Base-by-base conservation (phyloP, 1,140 invertebrate species). In the Lysiphlebus fabarum region DNA sequence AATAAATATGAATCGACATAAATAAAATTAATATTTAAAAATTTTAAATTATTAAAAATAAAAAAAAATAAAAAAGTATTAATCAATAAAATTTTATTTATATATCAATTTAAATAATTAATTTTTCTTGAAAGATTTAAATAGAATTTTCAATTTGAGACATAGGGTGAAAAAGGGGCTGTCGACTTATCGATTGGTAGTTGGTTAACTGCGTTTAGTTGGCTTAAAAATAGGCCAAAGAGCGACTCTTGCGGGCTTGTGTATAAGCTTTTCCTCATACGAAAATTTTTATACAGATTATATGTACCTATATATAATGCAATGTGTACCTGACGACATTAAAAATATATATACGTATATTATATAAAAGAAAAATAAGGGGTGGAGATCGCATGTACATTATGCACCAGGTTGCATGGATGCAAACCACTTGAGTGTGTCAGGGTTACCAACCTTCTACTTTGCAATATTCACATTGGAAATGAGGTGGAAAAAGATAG, bases 341-440 rank as follows among this genome's bases (percentile, higher is more conserved):
- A 54, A 55, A n/a, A n/a, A n/a, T n/a, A n/a, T n/a, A n/a, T n/a
- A n/a, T n/a, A n/a, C n/a, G n/a, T n/a, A n/a, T n/a, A n/a, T n/a
- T n/a, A n/a, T n/a, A 34, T 50, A 40, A 17, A 17, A 26, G 42
- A 41, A 53, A 17, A 53, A 40, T 41, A 17, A 34, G 53, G 42
- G 26, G 34, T 67, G 68, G 67, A 71, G 70, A 70, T 69, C 71
- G 66, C 65, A 63, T 58, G 71, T 75, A 69, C 71, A 76, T 74
- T 71, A 73, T 74, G 68, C 66, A 73, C 49, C 38, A 51, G 36
- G 67, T 47, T 64, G 53, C 60, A 58, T 55, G 58, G 62, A 67
- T 61, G 62, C 66, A 58, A 59, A 68, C 62, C 72, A 66, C 67
- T 72, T 64, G 72, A 75, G 66, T 71, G 65, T 75, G 74, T 75